Evolutionary conservation across 1,140 invertebrate genomes (phyloP), one percentile per base, ranked within the genome.

Genomic region (Drosophila auraria): DNA sequence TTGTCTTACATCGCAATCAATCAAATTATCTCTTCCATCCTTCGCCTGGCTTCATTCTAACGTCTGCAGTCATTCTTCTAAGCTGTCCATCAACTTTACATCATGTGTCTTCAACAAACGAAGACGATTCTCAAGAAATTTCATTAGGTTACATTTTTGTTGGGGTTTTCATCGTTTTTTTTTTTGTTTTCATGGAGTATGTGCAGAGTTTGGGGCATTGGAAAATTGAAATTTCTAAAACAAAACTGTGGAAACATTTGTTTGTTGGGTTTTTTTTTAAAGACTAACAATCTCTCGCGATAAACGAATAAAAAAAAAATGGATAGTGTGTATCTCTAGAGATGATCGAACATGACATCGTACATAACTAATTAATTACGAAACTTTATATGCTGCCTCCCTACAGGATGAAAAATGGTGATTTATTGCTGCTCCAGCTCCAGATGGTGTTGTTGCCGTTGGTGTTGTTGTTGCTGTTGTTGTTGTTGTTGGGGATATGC

Each of bases 211-310:
- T 73, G 53, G 66, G 70, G 45, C 38, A 51, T 73, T 60, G 49
- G 25, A 38, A 60, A 73, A 71, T 60, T 50, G 42, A 51, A 50
- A 60, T 42, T 73, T 61, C 65, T 40, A 53, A 78, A 78, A 78
- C 51, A 76, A 47, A 77, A 61, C 58, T 78, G 49, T 30, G 50
- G 17, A 69, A 77, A 56, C 44, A 14, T 49, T 77, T 45, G 45
- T 66, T 54, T 33, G 27, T 51, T 71, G 49, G 42, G 30, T 63
- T 36, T 60, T 59, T 42, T 63, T 36, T 60, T 59, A 77, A 73
- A 70, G 66, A 77, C 83, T 87, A 87, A 87, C 80, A 87, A 87
- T 87, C 84, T 87, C 84, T 89, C 80, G 54, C 40, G 63, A 68
- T 57, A 79, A 57, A 80, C 59, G 61, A 65, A 65, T 65, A 83